phyloP scores from a whole-genome alignment of 2,113 vertebrate genomes.

The Craseonycteris thonglongyai region DNA sequence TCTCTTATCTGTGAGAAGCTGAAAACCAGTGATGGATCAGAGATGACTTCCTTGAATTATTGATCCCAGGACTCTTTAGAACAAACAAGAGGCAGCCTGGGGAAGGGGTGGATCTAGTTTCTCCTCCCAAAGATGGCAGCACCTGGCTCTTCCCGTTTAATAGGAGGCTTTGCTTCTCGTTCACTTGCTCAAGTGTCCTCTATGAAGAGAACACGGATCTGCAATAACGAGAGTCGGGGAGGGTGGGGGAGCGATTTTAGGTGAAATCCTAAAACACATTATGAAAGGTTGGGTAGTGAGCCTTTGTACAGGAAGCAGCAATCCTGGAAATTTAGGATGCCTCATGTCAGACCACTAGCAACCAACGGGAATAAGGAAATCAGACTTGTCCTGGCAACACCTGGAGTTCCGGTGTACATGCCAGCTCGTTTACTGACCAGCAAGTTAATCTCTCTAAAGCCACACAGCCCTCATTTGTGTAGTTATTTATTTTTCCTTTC shows the following conservation, averaged over 20 bases:
- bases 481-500: neutral
- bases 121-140: neutral
- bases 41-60: neutral
- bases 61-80: neutral
- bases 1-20: neutral
- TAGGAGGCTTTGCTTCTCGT: neutral
- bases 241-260: fast-evolving
- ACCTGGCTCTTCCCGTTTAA: neutral
- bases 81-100: neutral
- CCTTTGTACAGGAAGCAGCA: fast-evolving
- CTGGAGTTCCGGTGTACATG: neutral
- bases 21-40: neutral
- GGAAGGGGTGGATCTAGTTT: neutral
- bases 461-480: neutral
- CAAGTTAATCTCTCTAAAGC: neutral
- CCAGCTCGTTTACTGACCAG: fast-evolving
- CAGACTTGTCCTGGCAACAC: neutral
- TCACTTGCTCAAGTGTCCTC: neutral
- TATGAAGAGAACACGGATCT: neutral
- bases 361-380: fast-evolving
- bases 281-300: neutral
- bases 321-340: neutral
- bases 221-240: neutral
- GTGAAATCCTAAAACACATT: neutral
- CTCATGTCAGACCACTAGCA: neutral